Percentiles rank a stretch among this genome's conserved stretches.
phyloP scores from a whole-genome alignment of 2,888 invertebrate genomes.

The Calephelis perditalis region DNA sequence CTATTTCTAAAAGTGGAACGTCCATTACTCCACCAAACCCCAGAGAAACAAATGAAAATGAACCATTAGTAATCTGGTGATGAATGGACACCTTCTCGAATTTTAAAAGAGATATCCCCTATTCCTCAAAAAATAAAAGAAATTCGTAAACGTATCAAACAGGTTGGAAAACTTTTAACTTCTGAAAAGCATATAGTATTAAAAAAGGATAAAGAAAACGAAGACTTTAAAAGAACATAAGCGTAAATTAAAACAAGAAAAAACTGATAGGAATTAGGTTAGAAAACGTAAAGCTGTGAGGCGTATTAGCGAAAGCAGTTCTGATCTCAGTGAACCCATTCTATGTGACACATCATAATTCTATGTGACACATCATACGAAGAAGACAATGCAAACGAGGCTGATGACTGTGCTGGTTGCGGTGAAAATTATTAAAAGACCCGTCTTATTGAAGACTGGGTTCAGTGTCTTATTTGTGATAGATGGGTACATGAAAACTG shows the following conservation, averaged over 20 bases:
- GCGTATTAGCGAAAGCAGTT: not conserved
- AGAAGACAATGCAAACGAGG: not conserved
- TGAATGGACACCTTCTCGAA: conserved; percentile 20
- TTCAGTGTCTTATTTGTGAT: not conserved
- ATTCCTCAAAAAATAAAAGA: conserved; percentile 24
- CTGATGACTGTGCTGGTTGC: not conserved
- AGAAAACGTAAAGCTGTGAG: conserved; percentile 1
- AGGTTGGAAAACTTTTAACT: conserved; percentile 24
- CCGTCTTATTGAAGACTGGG: not conserved
- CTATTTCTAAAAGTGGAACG: not conserved
- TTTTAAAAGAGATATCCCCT: conserved; percentile 24
- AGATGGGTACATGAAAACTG: conserved; percentile 1
- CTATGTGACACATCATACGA: not conserved
- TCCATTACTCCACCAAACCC: not conserved
- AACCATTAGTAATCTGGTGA: not conserved
- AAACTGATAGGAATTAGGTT: not conserved
- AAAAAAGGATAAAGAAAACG: conserved; percentile 19
- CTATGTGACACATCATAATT: not conserved
- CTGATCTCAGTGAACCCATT: not conserved
- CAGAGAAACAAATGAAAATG: conserved; percentile 1
- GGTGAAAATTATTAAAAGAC: not conserved
- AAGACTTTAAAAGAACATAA: not conserved
- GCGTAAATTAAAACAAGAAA: not conserved
- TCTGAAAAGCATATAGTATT: conserved; percentile 21
- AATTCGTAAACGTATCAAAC: conserved; percentile 23